These are phyloP conservation scores for Sphyrna mokarran DNA, from an alignment of 2,113 vertebrate genomes.

Conservation along the genomic window DNA sequence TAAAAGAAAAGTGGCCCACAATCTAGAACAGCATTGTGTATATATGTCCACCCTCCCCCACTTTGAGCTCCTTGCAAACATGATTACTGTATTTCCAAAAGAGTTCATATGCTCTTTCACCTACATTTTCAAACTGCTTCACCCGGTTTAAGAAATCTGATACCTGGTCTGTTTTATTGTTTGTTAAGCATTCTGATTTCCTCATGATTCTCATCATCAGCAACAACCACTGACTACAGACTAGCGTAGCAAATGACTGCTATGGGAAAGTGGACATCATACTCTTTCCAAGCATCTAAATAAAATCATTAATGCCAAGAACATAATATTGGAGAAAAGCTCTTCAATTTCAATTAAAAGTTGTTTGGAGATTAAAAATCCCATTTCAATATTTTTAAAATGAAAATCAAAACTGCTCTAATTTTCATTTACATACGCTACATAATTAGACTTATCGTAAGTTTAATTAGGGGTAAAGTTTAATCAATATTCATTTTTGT, in stretches of 20 bases:
- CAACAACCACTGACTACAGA: not conserved
- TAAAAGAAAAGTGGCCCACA: not conserved
- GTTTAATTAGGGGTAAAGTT: too few species aligned
- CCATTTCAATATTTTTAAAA: not conserved
- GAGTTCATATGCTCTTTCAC: not conserved
- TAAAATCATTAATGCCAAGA: not conserved
- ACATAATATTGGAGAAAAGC: not conserved
- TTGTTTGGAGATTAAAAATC: not conserved
- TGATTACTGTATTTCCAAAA: not conserved
- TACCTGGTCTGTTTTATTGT: not conserved
- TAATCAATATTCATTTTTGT: not conserved
- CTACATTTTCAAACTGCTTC: not conserved
- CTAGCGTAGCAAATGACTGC: not conserved
- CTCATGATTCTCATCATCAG: not conserved
- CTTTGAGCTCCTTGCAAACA: not conserved
- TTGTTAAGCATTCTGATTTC: not conserved
- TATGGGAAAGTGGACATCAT: not conserved
- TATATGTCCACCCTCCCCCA: not conserved
- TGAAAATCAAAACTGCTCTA: not conserved
- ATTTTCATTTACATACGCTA: not conserved
- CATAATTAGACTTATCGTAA: not conserved
- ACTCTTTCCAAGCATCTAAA: not conserved
- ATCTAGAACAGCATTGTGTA: too few species aligned
- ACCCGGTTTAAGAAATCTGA: slow-evolving; percentile 18
- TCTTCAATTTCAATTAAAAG: not conserved